Evolutionary conservation across 2,113 vertebrate genomes (phyloP).

Genomic region (Psammodynastes pulverulentus): DNA sequence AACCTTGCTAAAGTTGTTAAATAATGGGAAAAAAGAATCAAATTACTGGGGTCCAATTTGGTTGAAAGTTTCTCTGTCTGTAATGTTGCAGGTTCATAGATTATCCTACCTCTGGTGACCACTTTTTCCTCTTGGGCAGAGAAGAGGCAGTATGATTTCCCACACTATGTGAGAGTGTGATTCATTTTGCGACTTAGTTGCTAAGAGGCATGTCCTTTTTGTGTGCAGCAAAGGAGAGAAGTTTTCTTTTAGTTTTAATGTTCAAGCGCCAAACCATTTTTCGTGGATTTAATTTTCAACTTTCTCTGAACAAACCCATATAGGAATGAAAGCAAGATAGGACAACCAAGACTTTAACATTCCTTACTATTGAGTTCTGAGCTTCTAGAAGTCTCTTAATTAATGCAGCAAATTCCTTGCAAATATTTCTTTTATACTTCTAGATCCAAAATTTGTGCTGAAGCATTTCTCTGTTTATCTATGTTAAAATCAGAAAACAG

Average conservation of each 20-base stretch:
- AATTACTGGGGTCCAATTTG: neutral
- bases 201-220: neutral
- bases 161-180: neutral
- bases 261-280: neutral
- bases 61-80: neutral
- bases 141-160: neutral
- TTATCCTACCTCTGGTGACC: neutral
- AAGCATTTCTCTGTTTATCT: neutral
- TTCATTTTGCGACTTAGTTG: neutral
- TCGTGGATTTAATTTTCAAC: slow-evolving; percentile 36
- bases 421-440: neutral
- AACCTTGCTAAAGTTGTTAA: neutral
- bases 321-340: slow-evolving; percentile 44
- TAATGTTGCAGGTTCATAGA: neutral
- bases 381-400: slow-evolving; percentile 51
- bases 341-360: slow-evolving; percentile 49
- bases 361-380: slow-evolving; percentile 43
- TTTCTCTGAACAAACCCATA: slow-evolving; percentile 33
- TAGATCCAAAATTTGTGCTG: neutral
- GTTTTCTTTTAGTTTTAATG: slow-evolving; percentile 43
- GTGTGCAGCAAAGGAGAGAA: neutral
- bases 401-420: slow-evolving; percentile 10
- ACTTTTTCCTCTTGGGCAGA: neutral
- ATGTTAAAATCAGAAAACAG: neutral
- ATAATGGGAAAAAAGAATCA: neutral